Evolutionary conservation across 1,140 invertebrate genomes (phyloP).

Genomic region (Diploscapter pachys): DNA sequence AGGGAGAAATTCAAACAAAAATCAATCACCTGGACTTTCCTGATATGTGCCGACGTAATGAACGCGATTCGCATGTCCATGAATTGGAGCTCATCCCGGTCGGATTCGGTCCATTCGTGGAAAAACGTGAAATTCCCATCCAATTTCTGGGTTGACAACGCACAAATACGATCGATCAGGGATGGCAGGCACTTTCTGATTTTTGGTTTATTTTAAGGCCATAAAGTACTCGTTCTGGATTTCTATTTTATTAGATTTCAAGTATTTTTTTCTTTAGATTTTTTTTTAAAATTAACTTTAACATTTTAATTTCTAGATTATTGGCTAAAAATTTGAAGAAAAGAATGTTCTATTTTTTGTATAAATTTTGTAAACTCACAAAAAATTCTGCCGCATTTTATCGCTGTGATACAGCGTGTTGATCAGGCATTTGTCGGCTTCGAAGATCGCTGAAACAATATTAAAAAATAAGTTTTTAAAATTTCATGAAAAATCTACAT

Average conservation of each 20-base stretch:
- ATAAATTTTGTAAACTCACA: slow-evolving; percentile 31
- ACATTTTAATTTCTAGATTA: neutral
- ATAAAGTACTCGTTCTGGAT: neutral
- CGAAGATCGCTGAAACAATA: slow-evolving; percentile 46
- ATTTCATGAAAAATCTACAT: too few relatives aligned
- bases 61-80: too few relatives aligned
- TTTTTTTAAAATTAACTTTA: slow-evolving; percentile 9
- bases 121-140: too few relatives aligned
- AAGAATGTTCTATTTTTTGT: neutral
- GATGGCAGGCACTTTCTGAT: too few relatives aligned
- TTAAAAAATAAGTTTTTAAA: too few relatives aligned
- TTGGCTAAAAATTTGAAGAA: neutral
- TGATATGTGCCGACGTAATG: too few relatives aligned
- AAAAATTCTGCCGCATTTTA: slow-evolving; percentile 34
- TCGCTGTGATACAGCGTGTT: slow-evolving; percentile 49
- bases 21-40: too few relatives aligned
- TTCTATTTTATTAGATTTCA: neutral
- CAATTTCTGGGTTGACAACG: too few relatives aligned
- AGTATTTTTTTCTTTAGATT: slow-evolving; percentile 1
- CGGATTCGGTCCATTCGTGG: too few relatives aligned
- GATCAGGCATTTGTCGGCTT: slow-evolving; percentile 50
- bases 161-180: too few relatives aligned
- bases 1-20: too few relatives aligned
- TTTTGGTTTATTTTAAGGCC: neutral
- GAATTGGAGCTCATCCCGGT: too few relatives aligned